Percentiles rank a stretch among this genome's conserved stretches.
Conservation (phyloP, 1,140 invertebrate species). For the Conopomorpha cramerella region DNA sequence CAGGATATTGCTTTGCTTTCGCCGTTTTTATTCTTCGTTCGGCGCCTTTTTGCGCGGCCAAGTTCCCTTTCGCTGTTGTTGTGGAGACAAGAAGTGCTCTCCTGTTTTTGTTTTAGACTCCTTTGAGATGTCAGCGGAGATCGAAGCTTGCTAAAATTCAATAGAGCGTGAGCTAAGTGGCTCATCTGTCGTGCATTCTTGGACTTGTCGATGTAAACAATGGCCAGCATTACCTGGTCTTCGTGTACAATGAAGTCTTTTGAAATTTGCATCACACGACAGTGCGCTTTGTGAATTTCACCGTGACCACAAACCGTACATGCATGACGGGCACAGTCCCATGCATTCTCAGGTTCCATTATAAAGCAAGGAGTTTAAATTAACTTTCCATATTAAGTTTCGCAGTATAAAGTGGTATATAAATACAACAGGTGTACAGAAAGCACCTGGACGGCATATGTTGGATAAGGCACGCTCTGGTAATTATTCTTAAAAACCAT, state of each 20-base stretch:
- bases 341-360: constrained; percentile 33
- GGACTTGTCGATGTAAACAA: too few relatives aligned
- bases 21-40: too few relatives aligned
- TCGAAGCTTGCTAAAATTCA: constrained; percentile 17
- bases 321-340: constrained; percentile 15
- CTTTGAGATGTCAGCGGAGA: constrained; percentile 9
- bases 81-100: background rate
- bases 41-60: too few relatives aligned
- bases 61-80: too few relatives aligned
- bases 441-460: constrained; percentile 45
- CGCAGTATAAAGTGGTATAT: constrained; percentile 19
- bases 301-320: too few relatives aligned
- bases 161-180: constrained; percentile 30
- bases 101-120: constrained; percentile 10
- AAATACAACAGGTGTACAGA: constrained; percentile 32
- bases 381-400: constrained; percentile 42
- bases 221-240: too few relatives aligned
- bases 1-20: too few relatives aligned
- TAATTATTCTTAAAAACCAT: constrained; percentile 18
- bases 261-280: too few relatives aligned
- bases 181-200: constrained; percentile 42
- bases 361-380: constrained; percentile 22
- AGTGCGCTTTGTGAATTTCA: too few relatives aligned
- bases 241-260: too few relatives aligned
- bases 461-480: constrained; percentile 16